Evolutionary conservation across 1,140 invertebrate species (phyloP).

Genomic region (Dinothrombium tinctorium): DNA sequence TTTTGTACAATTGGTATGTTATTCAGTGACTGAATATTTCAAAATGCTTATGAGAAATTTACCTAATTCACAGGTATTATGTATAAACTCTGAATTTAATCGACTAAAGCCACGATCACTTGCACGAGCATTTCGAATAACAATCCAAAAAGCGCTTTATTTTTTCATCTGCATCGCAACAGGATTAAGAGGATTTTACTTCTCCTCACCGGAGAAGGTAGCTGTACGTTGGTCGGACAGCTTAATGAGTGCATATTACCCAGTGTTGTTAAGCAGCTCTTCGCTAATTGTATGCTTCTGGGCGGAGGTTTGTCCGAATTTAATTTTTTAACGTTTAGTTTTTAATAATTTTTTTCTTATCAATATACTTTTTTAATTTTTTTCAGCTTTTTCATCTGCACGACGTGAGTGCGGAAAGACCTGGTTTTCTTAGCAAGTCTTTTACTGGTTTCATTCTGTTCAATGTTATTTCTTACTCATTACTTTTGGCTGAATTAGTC

Average conservation of each 20-base stretch:
- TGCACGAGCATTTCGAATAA: slow-evolving; percentile 52
- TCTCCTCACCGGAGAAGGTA: slow-evolving; percentile 51
- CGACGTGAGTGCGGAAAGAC: slow-evolving; percentile 56
- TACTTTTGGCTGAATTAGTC: slow-evolving; percentile 54
- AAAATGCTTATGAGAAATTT: not conserved
- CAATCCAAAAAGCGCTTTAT: slow-evolving; percentile 73
- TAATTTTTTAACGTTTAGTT: too few relatives aligned
- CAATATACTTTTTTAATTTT: slow-evolving; percentile 14
- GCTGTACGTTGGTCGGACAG: slow-evolving; percentile 58
- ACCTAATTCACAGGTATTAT: slow-evolving; percentile 16
- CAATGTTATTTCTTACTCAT: slow-evolving; percentile 63
- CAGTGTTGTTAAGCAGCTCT: slow-evolving; percentile 59
- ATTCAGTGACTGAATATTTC: slow-evolving; percentile 17
- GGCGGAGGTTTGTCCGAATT: slow-evolving; percentile 50
- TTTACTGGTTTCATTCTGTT: slow-evolving; percentile 73
- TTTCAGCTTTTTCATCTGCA: slow-evolving; percentile 65
- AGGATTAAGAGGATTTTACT: slow-evolving; percentile 59
- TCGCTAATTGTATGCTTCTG: slow-evolving; percentile 81
- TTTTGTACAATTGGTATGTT: slow-evolving; percentile 57
- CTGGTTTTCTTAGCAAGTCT: slow-evolving; percentile 64
- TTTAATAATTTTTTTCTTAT: slow-evolving; percentile 9
- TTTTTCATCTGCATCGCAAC: slow-evolving; percentile 66
- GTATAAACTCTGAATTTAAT: slow-evolving; percentile 38
- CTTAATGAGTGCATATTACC: slow-evolving; percentile 69
- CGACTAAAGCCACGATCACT: slow-evolving; percentile 54